Evolutionary conservation across 2,888 invertebrate species (phyloP).

Genomic region (Trichacis sp.): DNA sequence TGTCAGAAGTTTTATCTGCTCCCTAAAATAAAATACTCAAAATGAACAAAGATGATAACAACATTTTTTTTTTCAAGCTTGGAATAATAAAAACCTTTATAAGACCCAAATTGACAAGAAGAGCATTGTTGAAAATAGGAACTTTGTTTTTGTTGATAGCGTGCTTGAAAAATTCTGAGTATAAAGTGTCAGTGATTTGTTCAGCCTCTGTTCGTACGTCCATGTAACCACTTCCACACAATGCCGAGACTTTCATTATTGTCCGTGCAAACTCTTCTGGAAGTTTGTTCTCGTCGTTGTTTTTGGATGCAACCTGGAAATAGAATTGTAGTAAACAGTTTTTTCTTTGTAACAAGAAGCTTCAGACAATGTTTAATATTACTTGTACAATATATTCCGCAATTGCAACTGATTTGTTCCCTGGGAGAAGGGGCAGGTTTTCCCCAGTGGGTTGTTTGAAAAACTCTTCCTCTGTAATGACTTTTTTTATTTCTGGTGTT

Average conservation of each 20-base stretch:
- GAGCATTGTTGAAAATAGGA: conserved; percentile 74
- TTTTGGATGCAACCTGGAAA: neutral
- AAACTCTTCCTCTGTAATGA: conserved; percentile 68
- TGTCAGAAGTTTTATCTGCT: conserved; percentile 76
- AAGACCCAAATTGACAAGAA: conserved; percentile 77
- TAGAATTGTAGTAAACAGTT: neutral
- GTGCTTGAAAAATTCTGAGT: conserved; percentile 71
- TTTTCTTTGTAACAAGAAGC: too few relatives aligned
- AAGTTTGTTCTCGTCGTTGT: conserved; percentile 33
- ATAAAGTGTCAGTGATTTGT: conserved; percentile 70
- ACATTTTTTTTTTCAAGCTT: neutral
- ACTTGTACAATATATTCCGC: conserved; percentile 51
- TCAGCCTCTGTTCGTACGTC: conserved; percentile 70
- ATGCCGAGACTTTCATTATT: conserved; percentile 72
- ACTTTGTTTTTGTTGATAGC: conserved; percentile 69
- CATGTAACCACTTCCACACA: conserved; percentile 72
- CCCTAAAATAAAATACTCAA: conserved; percentile 68
- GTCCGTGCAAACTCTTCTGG: conserved; percentile 67
- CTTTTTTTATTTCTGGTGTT: conserved; percentile 38
- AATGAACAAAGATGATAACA: too few relatives aligned
- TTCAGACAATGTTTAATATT: too few relatives aligned
- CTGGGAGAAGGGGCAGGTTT: conserved; percentile 70
- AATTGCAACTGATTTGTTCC: conserved; percentile 54
- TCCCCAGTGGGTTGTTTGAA: conserved; percentile 69
- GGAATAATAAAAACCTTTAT: conserved; percentile 74